Base-by-base conservation (phyloP, 2,113 vertebrate genomes). In the Muntiacus muntjak region DNA sequence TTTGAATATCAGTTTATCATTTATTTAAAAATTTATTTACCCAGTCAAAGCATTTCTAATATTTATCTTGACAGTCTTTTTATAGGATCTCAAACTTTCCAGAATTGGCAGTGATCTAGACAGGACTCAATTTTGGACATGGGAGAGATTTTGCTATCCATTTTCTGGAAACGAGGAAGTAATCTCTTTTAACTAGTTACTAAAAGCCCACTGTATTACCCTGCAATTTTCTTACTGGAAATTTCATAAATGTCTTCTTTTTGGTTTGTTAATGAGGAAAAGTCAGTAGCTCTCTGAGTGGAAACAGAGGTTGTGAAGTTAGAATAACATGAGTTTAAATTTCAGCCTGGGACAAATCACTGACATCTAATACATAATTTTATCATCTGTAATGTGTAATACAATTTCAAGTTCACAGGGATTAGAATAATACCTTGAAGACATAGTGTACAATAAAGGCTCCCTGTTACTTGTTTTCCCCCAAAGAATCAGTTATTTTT, bases 281-380 rank as follows among this genome's bases (percentile, higher is more conserved):
- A 62, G 0, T 2, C n/a, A 55, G 30, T 1, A 33, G n/a, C 5
- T 50, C 4, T 55, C 33, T 67, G 19, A 33, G 16, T 54, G 3
- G 54, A 87, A 84, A 83, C 7, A 54, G 16, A 62, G 7, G 10
- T 5, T 87, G 33, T 60, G 13, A 43, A 87, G 16, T 71, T 30
- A 71, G 21, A 91, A 79, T 87, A 12, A 62, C 50, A 88, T 23
- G 17, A 54, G 21, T 28, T 87, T 88, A 91, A 71, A 91, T 57
- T 58, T 58, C 15, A 52, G 9, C 43, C 4, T 78, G 54, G 25
- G 3, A 67, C 16, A 78, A 78, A 16, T 87, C 78, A 83, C 79
- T 90, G 95, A 84, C n/a, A 58, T 54, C 57, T 79, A 71, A 88
- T 95, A 90, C 16, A 76, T 64, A 94, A 88, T 96, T 93, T 93